Conservation (phyloP, 1,140 invertebrate genomes). For the Heliconius hermathena region DNA sequence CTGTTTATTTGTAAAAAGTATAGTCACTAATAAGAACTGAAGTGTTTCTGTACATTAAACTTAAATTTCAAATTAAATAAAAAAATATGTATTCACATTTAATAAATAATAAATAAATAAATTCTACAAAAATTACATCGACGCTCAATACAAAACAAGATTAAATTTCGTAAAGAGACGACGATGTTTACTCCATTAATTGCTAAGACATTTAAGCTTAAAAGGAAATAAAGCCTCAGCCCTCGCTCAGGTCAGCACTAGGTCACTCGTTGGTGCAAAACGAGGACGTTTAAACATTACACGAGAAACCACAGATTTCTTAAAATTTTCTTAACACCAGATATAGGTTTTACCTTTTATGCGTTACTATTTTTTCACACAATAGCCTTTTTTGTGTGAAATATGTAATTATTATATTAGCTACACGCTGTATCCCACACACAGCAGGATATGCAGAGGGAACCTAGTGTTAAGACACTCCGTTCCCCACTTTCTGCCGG, state of each 20-base stretch:
- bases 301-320: neutral
- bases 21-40: neutral
- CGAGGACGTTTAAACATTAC: neutral
- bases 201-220: slow-evolving; percentile 6
- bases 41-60: neutral
- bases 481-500: too few relatives aligned
- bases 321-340: neutral
- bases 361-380: too few relatives aligned
- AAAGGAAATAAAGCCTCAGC: neutral
- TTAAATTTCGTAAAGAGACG: neutral
- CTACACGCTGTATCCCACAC: too few relatives aligned
- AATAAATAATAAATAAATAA: too few relatives aligned
- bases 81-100: neutral
- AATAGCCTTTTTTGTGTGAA: too few relatives aligned
- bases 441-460: too few relatives aligned
- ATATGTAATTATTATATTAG: too few relatives aligned
- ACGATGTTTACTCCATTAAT: neutral
- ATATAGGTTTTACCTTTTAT: neutral
- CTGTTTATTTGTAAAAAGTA: neutral
- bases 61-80: too few relatives aligned
- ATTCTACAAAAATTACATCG: neutral
- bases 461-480: too few relatives aligned
- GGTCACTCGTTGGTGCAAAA: neutral
- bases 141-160: neutral
- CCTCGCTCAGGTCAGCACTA: slow-evolving; percentile 1